Conservation (phyloP, 2,888 invertebrate species). For the Drosophila glabriapex region DNA sequence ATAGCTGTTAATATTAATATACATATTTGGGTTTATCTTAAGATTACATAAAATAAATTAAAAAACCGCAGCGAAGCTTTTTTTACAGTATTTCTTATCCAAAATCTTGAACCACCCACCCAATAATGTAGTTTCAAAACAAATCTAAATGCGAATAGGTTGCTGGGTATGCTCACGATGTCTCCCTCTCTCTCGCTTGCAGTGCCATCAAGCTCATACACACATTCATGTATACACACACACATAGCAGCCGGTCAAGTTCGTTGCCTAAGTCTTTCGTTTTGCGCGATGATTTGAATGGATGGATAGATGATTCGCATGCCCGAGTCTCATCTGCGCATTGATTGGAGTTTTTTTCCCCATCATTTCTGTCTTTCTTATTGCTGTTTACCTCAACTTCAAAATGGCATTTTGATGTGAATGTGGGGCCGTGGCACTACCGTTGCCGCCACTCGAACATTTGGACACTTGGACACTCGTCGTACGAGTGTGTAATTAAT, state of each 20-base stretch:
- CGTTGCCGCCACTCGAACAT: conserved; percentile 37
- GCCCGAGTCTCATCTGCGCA: conserved; percentile 52
- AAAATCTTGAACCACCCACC: conserved; percentile 36
- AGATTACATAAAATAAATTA: not conserved
- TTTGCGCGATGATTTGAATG: conserved; percentile 60
- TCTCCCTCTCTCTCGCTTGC: not conserved
- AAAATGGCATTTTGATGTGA: conserved; percentile 68
- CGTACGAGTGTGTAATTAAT: conserved; percentile 71
- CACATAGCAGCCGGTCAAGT: conserved; percentile 37
- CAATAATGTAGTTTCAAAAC: conserved; percentile 35
- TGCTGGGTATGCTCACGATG: conserved; percentile 8
- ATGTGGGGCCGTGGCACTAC: conserved; percentile 57
- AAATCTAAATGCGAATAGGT: conserved; percentile 33
- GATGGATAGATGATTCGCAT: conserved; percentile 57
- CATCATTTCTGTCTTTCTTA: conserved; percentile 9
- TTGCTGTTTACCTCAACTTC: conserved; percentile 49
- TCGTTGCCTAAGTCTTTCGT: conserved; percentile 75
- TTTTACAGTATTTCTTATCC: not conserved
- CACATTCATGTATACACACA: not conserved
- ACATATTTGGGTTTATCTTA: not conserved
- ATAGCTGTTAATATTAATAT: not conserved
- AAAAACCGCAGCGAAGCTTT: not conserved
- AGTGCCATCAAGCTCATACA: conserved; percentile 1
- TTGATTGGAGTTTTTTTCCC: conserved; percentile 49
- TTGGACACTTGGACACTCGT: conserved; percentile 30